Base-by-base conservation (phyloP, 2,888 invertebrate genomes). In the Lepeophtheirus nordmannii region DNA sequence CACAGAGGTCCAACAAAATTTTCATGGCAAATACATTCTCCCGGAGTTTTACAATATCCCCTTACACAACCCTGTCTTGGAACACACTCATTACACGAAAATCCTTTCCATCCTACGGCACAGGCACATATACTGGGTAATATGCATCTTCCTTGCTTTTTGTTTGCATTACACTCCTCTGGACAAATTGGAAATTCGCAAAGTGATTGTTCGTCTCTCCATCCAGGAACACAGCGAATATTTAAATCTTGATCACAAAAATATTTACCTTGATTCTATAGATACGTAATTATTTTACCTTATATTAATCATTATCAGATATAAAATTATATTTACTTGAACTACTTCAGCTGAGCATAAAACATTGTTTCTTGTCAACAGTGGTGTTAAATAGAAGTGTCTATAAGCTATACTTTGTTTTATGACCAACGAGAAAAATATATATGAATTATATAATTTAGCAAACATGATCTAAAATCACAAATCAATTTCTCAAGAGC, bases 181-280 rank as follows among this genome's bases (percentile, higher is more conserved):
- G 53, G 53, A 8, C 53, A 46, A 46, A 46, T 17, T 17, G 53
- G 53, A 17, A 17, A n/a, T 17, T 14, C 14, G 8, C 53, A 46
- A n/a, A 46, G 17, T n/a, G n/a, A n/a, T 5, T 17, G 2, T 17
- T 46, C 53, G 8, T 8, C 8, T 46, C 53, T 14, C 53, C 53
- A 46, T 46, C 53, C 53, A 46, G 53, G 53, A 14, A 46, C 53
- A 17, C 53, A 46, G 53, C 53, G 53, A 46, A 46, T 46, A 46
- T n/a, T 46, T 5, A 46, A 46, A 46, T 46, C 53, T 46, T 46
- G 53, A 46, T 46, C 53, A 46, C 53, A 46, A 46, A 46, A 46
- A 17, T 46, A 46, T 46, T 17, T 14, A n/a, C 17, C 17, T 46
- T 46, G 53, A 17, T 46, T 46, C 53, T 46, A 17, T 5, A 8